phyloP scores from a whole-genome alignment of 2,113 vertebrate genomes.

The Chionomys nivalis region DNA sequence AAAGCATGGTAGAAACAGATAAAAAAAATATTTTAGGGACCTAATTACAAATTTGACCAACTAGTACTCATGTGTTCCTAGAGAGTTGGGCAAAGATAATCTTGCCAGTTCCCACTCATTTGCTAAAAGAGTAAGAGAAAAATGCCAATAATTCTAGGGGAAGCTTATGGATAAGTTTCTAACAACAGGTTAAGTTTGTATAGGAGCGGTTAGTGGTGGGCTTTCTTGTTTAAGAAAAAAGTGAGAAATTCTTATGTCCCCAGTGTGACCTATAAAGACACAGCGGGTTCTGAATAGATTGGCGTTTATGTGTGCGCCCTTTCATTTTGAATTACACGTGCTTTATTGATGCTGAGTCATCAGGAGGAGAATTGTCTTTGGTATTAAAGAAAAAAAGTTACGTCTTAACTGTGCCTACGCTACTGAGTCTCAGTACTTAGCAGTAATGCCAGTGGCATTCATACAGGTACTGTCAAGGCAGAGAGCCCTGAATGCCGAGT shows the following conservation, averaged over 20 bases:
- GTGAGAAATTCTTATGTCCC: neutral
- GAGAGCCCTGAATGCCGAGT: neutral
- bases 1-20: neutral
- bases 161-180: constrained; percentile 37
- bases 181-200: neutral
- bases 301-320: neutral
- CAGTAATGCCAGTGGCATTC: neutral
- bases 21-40: neutral
- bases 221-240: neutral
- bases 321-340: constrained; percentile 12
- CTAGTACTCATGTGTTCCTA: constrained; percentile 31
- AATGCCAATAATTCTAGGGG: constrained; percentile 65
- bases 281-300: neutral
- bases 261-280: neutral
- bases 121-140: neutral
- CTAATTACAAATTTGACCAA: constrained; percentile 42
- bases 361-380: neutral
- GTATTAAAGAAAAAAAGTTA: neutral
- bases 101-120: constrained; percentile 63
- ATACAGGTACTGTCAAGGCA: neutral
- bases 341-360: neutral
- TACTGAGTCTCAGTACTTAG: neutral
- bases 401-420: neutral
- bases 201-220: neutral
- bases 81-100: constrained; percentile 65